Percentiles rank a stretch among this genome's conserved stretches.
phyloP scores from a whole-genome alignment of 2,113 vertebrate species.

The Numenius arquata region DNA sequence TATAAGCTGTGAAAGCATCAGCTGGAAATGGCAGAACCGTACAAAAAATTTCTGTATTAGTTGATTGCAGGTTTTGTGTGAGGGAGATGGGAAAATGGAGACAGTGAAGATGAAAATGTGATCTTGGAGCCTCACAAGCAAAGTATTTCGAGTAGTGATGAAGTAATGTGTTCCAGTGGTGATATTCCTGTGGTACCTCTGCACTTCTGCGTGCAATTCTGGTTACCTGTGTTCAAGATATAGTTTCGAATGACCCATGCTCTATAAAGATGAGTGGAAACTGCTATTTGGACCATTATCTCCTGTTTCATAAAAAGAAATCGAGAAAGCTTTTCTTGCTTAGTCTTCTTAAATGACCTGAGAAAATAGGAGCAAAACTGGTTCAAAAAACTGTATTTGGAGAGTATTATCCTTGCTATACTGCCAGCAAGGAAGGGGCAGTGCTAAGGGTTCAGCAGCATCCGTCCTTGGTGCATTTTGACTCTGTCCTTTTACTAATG shows the following conservation, averaged over 20 bases:
- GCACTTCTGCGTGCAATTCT: not conserved
- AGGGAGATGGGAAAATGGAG: not conserved
- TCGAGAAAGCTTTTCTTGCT: not conserved
- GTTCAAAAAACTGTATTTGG: not conserved
- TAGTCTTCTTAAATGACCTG: not conserved
- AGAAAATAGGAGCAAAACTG: not conserved
- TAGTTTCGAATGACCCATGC: not conserved
- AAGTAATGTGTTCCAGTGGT: not conserved
- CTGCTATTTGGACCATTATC: not conserved
- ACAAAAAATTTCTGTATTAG: not conserved
- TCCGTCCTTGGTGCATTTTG: not conserved
- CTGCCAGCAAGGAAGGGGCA: not conserved
- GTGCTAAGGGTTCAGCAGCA: not conserved
- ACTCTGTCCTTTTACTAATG: not conserved
- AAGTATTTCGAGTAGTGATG: not conserved
- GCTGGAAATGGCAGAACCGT: not conserved
- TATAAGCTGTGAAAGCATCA: not conserved
- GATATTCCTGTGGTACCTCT: not conserved
- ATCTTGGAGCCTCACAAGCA: not conserved
- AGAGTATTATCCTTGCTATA: not conserved
- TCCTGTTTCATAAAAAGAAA: not conserved
- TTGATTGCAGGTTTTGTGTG: not conserved
- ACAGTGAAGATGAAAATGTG: not conserved
- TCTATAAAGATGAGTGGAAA: not conserved
- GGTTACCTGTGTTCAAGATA: not conserved